Conservation (phyloP, 2,113 vertebrate genomes). For the Eurystomus gularis region DNA sequence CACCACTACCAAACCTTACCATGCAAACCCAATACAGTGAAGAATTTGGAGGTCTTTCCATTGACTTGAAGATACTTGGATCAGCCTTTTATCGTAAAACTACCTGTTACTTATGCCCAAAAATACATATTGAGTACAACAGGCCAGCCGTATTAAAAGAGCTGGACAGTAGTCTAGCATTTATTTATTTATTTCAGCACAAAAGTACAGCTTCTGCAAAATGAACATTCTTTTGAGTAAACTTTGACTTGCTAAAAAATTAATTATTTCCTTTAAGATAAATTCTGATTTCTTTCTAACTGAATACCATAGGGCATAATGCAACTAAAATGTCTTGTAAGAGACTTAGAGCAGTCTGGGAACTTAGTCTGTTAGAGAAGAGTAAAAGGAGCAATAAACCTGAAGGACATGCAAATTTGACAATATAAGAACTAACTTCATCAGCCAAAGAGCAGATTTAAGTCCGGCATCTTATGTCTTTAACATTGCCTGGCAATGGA, state of each 20-base stretch:
- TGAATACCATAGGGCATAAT: background rate
- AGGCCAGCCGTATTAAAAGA: background rate
- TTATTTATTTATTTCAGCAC: background rate
- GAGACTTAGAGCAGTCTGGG: background rate
- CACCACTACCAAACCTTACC: background rate
- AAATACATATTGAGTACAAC: background rate
- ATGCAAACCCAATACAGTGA: background rate
- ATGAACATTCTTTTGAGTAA: background rate
- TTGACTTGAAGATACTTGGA: background rate
- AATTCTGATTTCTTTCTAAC: background rate
- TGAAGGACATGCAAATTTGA: background rate
- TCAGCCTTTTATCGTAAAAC: background rate
- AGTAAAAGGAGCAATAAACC: background rate
- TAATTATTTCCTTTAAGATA: background rate
- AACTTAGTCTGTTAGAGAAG: background rate
- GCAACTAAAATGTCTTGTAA: background rate
- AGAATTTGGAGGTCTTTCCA: background rate
- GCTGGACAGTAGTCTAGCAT: background rate
- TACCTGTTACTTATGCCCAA: background rate
- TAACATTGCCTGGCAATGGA: background rate
- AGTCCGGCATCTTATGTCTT: background rate
- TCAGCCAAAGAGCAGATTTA: background rate
- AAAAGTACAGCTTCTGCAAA: background rate
- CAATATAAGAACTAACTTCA: background rate
- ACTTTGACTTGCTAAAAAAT: background rate